Percentiles rank a stretch among this genome's conserved stretches.
Conservation (phyloP, 2,888 invertebrate species). For the Phengaris alcon region DNA sequence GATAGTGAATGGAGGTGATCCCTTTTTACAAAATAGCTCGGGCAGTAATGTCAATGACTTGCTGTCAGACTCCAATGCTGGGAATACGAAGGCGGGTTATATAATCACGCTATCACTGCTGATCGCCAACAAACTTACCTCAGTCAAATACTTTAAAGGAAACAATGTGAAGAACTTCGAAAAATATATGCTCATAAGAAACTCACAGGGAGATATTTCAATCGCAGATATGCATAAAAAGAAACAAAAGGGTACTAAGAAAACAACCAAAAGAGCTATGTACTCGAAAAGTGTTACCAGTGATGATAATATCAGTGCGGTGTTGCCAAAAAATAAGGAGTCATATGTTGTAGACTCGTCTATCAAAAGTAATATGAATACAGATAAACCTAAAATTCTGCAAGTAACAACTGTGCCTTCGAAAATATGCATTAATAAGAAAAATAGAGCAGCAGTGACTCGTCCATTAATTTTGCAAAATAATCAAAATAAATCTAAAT, state of each 20-base stretch:
- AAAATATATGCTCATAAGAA: conserved; percentile 50
- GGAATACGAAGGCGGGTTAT: not conserved
- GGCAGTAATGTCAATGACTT: conserved; percentile 65
- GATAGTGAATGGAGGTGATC: conserved; percentile 65
- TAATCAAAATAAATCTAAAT: not conserved
- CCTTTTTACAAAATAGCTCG: conserved; percentile 62
- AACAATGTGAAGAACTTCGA: conserved; percentile 37
- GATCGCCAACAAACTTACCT: conserved; percentile 51
- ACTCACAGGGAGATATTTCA: conserved; percentile 44
- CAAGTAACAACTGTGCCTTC: not conserved
- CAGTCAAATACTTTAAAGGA: conserved; percentile 40
- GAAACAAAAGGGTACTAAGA: not conserved
- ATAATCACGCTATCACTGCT: conserved; percentile 49
- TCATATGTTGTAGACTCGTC: not conserved
- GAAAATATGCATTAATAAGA: not conserved
- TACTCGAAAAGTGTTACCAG: not conserved
- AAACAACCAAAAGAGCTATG: not conserved
- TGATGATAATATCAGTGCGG: not conserved
- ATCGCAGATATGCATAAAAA: conserved; percentile 33
- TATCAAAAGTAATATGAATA: not conserved
- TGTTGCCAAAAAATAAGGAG: not conserved
- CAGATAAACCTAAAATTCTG: conserved; percentile 8
- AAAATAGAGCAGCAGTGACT: not conserved
- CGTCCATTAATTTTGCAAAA: not conserved
- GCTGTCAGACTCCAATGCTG: conserved; percentile 59